Evolutionary conservation across 2,113 vertebrate genomes (phyloP).

Genomic region (Sclerurus mexicanus): DNA sequence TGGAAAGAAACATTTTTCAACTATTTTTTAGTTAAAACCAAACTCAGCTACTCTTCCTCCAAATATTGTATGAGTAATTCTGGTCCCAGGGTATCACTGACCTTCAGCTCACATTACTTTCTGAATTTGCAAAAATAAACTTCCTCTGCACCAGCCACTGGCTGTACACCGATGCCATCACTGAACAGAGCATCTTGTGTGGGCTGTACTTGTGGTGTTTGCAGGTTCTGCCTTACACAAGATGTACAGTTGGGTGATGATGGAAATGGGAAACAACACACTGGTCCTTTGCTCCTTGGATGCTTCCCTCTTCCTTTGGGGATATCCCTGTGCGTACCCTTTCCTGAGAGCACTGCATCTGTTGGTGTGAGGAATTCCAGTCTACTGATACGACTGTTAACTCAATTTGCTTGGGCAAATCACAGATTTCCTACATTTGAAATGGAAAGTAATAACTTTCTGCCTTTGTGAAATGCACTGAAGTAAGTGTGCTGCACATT

Average conservation of each 20-base stretch:
- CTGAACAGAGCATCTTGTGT: not conserved
- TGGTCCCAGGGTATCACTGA: not conserved
- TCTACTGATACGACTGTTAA: not conserved
- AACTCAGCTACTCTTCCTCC: not conserved
- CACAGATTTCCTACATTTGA: not conserved
- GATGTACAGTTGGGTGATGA: accelerated
- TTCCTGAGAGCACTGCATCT: not conserved
- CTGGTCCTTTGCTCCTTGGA: not conserved
- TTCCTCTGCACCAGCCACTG: not conserved
- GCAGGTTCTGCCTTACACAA: not conserved
- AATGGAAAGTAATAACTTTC: constrained; percentile 25
- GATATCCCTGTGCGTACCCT: not conserved
- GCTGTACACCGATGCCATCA: accelerated
- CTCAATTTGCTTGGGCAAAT: not conserved
- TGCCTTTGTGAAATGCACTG: constrained; percentile 19
- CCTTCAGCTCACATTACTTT: not conserved
- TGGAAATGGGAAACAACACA: not conserved
- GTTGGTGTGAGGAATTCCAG: not conserved
- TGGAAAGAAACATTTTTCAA: constrained; percentile 24
- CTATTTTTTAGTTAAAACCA: not conserved
- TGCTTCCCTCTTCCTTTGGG: not conserved
- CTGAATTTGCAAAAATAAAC: not conserved
- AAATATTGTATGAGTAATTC: not conserved
- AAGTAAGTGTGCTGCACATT: constrained; percentile 19
- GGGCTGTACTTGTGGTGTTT: not conserved